These are phyloP conservation scores for silkworm (Bombyx mori) DNA, from an alignment of 1,140 invertebrate species.

Conservation along the genomic window ASM3026992v2 NC_085111.1:1335501-1336000, in stretches of 20 bases:
- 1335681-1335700: conserved; percentile 79
- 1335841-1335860: conserved; percentile 79
- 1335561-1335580: conserved; percentile 82
- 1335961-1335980: conserved; percentile 80
- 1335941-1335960: conserved; percentile 79
- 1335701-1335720: conserved; percentile 78
- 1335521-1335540: conserved; percentile 82
- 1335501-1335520: conserved; percentile 76
- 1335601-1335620: conserved; percentile 83
- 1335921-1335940: conserved; percentile 70
- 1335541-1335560: conserved; percentile 80
- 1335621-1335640: conserved; percentile 79
- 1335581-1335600: conserved; percentile 78
- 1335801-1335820: conserved; percentile 78
- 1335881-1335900: conserved; percentile 77
- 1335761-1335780: conserved; percentile 80
- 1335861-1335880: conserved; percentile 74
- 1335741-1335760: conserved; percentile 79
- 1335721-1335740: conserved; percentile 80
- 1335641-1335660: conserved; percentile 82
- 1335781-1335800: conserved; percentile 81
- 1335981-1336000: conserved; percentile 73
- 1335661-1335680: conserved; percentile 78
- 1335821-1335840: conserved; percentile 80
- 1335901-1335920: conserved; percentile 74